phyloP scores from a whole-genome alignment of 2,888 invertebrate genomes.

The Panzeria rudis region DNA sequence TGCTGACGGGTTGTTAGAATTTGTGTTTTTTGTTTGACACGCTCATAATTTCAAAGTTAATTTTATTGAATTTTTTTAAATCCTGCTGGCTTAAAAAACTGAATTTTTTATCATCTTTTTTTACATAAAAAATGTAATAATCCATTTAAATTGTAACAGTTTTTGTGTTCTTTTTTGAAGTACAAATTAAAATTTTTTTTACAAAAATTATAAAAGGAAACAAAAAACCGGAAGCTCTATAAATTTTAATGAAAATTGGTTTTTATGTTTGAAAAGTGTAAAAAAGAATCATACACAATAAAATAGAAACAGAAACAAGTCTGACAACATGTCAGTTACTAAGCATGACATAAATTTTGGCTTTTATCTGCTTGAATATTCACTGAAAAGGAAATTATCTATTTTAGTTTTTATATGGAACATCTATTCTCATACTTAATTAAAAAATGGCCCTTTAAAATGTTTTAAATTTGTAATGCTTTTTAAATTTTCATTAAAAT shows the following conservation, averaged over 20 bases:
- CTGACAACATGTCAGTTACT: conserved; percentile 70
- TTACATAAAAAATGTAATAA: conserved; percentile 49
- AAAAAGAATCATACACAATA: conserved; percentile 3
- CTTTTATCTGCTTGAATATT: conserved; percentile 44
- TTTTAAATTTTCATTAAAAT: conserved; percentile 25
- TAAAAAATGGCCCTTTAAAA: conserved; percentile 27
- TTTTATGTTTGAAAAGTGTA: conserved; percentile 72
- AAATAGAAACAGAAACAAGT: conserved; percentile 56
- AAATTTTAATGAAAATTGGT: conserved; percentile 82
- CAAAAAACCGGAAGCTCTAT: conserved; percentile 80
- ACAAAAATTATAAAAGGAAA: conserved; percentile 74
- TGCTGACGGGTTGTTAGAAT: conserved; percentile 75
- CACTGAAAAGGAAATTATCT: conserved; percentile 66
- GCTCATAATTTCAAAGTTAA: conserved; percentile 77
- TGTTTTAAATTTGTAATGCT: conserved; percentile 9
- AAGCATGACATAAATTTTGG: conserved; percentile 57
- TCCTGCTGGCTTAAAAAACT: conserved; percentile 69
- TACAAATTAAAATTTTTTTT: conserved; percentile 56
- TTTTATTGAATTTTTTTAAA: conserved; percentile 75
- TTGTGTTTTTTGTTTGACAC: conserved; percentile 74
- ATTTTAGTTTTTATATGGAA: neutral
- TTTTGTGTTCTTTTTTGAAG: conserved; percentile 53
- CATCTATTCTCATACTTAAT: conserved; percentile 4
- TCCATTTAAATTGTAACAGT: conserved; percentile 74
- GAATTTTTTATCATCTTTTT: conserved; percentile 65